Evolutionary conservation across 2,113 vertebrate genomes (phyloP), one percentile per base, ranked within the genome.

Genomic region (Carassius auratus): DNA sequence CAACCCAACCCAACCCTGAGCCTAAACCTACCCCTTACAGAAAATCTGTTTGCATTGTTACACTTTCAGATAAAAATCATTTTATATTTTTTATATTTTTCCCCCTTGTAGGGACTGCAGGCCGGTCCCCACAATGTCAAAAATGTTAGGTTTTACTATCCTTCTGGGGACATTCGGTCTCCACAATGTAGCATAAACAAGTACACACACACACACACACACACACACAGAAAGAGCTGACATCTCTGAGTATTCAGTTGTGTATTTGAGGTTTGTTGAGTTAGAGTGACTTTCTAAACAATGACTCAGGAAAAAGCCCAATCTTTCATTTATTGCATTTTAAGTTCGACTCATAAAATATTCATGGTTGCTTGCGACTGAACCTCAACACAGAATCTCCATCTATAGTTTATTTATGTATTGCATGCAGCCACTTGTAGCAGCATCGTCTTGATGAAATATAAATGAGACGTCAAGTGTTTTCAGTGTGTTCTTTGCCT

Each of bases 371-470:
- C 91, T 91, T 92, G 90, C 89, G 80, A 92, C 59, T 91, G 87
- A 93, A 91, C 89, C 87, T 15, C 36, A 87, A 71, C 82, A 84
- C 50, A 79, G 86, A 85, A 86, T 88, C 89, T 90, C 89, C 76
- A 73, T 80, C 76, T 83, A 91, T 93, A 59, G 84, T 90, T 93
- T 92, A 93, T 94, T 94, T 86, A 93, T 93, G 87, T 81, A 78
- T 76, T 68, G 86, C 71, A 77, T 82, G 57, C 17, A 55, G 52
- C 55, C 68, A 71, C 89, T 87, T 91, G 87, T 90, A 92, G 89
- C 84, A 86, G 88, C 83, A 85, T 71, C 81, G 77, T 88, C 45
- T 76, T 61, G 17, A 84, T 94, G 85, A 93, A 93, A 94, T 91
- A 93, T 93, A 86, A 91, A 94, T 91, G 88, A 93, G 88, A 91